Evolutionary conservation across 2,888 invertebrate genomes (phyloP).

Genomic region (Hydriomena furcata): DNA sequence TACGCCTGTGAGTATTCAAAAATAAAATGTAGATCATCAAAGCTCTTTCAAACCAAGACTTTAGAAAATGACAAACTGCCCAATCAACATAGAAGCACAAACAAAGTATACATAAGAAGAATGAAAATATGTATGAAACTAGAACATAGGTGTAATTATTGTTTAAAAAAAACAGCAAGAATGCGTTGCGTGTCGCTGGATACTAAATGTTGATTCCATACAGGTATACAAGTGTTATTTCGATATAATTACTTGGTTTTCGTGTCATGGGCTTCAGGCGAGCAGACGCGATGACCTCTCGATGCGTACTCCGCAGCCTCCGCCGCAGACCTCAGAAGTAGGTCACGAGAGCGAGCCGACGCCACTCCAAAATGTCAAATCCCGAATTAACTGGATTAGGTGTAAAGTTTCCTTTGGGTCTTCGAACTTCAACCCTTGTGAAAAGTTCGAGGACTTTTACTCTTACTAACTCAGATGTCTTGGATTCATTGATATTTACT

Average conservation of each 20-base stretch:
- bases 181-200: conserved; percentile 19
- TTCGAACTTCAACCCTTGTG: not conserved
- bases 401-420: not conserved
- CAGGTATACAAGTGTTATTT: conserved; percentile 32
- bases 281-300: conserved; percentile 60
- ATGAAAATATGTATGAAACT: conserved; percentile 14
- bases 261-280: conserved; percentile 52
- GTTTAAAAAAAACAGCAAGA: conserved; percentile 11
- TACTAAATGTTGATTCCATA: conserved; percentile 18
- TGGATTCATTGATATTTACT: not conserved
- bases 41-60: not conserved
- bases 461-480: too few relatives aligned
- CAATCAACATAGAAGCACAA: not conserved
- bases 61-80: not conserved
- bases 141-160: conserved; percentile 17
- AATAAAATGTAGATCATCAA: not conserved
- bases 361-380: conserved; percentile 52
- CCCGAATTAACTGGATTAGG: conserved; percentile 14
- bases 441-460: too few relatives aligned
- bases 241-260: conserved; percentile 43
- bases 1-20: not conserved
- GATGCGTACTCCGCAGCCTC: conserved; percentile 61
- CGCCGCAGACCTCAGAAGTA: conserved; percentile 59
- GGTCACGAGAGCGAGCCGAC: conserved; percentile 57
- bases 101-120: not conserved